Evolutionary conservation across 2,888 invertebrate species (phyloP).

Genomic region (Mongoloraphidia duomilia): DNA sequence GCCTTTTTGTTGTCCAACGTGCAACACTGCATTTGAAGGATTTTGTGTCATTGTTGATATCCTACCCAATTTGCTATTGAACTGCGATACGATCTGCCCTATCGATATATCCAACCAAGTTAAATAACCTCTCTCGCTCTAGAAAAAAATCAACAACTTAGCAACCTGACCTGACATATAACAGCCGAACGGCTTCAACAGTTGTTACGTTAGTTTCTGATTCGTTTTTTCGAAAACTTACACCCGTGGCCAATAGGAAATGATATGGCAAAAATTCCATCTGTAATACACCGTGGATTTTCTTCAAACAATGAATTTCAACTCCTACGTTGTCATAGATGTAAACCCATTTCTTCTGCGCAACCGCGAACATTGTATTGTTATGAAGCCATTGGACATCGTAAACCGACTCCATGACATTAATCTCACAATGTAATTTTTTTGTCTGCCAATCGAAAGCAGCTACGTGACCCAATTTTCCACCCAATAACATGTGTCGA

Average conservation of each 20-base stretch:
- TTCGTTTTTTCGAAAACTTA: conserved; percentile 30
- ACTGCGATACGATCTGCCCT: conserved; percentile 73
- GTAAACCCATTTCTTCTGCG: conserved; percentile 92
- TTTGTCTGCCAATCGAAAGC: conserved; percentile 98
- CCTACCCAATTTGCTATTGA: conserved; percentile 60
- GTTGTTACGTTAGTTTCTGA: background rate
- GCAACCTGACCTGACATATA: background rate
- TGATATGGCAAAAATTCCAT: conserved; percentile 96
- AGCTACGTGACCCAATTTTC: conserved; percentile 83
- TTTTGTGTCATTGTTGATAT: conserved; percentile 82
- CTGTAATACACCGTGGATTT: conserved; percentile 57
- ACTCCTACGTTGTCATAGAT: conserved; percentile 96
- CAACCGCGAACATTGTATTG: conserved; percentile 94
- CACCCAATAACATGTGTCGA: conserved; percentile 70
- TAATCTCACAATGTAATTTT: conserved; percentile 83
- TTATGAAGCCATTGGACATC: conserved; percentile 87
- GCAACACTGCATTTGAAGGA: conserved; percentile 82
- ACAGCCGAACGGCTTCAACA: background rate
- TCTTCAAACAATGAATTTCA: conserved; percentile 91
- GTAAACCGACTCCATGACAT: conserved; percentile 90
- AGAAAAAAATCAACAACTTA: conserved; percentile 19
- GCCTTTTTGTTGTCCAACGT: conserved; percentile 82
- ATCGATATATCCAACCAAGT: conserved; percentile 91
- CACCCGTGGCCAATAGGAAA: conserved; percentile 76
- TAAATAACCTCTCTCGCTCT: conserved; percentile 64